Conservation (phyloP, 1,140 invertebrate genomes). For the Drosophila pruinosa region DNA sequence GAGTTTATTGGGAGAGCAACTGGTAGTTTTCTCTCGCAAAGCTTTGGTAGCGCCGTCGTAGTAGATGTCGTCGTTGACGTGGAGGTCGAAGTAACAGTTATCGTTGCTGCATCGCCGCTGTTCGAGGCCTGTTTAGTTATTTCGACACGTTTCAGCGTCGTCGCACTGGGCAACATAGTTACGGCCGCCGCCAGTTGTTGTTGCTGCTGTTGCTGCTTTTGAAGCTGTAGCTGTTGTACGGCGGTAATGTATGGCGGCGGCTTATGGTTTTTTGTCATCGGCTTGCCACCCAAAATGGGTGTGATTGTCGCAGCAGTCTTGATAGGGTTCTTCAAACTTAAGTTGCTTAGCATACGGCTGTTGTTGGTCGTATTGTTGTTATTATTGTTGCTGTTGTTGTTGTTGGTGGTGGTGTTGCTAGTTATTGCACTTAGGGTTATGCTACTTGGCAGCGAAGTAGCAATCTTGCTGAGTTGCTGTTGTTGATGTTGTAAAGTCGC, state of each 20-base stretch:
- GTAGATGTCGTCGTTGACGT: conserved; percentile 28
- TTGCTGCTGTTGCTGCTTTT: conserved; percentile 76
- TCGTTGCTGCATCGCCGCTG: conserved; percentile 24
- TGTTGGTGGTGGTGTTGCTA: conserved; percentile 29
- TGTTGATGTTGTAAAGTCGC: conserved; percentile 54
- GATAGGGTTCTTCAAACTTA: conserved; percentile 66
- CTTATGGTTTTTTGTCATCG: conserved; percentile 82
- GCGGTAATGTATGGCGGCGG: conserved; percentile 80
- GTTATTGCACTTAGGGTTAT: conserved; percentile 74
- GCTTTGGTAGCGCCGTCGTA: conserved; percentile 30
- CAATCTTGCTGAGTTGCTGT: conserved; percentile 67
- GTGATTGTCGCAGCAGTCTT: conserved; percentile 77
- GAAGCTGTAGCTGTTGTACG: conserved; percentile 76
- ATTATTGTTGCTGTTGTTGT: conserved; percentile 1
- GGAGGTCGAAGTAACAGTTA: conserved; percentile 32
- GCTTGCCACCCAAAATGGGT: conserved; percentile 73
- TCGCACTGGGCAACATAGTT: conserved; percentile 79
- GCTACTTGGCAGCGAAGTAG: conserved; percentile 68
- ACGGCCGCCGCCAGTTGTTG: conserved; percentile 79
- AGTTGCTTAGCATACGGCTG: conserved; percentile 50
- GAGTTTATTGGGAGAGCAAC: conserved; percentile 30
- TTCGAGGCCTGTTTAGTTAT: conserved; percentile 53
- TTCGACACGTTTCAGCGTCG: conserved; percentile 75
- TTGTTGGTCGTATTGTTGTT: conserved; percentile 50
- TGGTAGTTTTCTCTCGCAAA: conserved; percentile 22